Evolutionary conservation across 2,888 invertebrate genomes (phyloP).

Genomic region (Ochlodes sylvanus): DNA sequence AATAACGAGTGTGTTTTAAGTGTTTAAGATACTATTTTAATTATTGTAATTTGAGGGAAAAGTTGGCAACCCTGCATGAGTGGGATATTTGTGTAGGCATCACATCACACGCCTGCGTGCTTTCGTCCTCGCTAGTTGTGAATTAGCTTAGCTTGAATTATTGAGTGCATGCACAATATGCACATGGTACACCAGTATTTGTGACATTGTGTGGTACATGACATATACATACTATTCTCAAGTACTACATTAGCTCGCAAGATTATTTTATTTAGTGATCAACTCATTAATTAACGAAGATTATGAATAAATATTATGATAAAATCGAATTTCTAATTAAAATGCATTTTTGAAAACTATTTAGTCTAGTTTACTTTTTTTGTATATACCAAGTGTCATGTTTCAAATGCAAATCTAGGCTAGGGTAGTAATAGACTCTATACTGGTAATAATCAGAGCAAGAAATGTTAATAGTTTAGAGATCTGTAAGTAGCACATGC

Average conservation of each 20-base stretch:
- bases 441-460: not conserved
- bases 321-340: no score
- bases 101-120: slow-evolving; percentile 5
- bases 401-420: slow-evolving; percentile 22
- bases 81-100: not conserved
- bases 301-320: no score
- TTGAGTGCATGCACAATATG: slow-evolving; percentile 9
- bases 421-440: not conserved
- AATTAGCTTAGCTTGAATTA: slow-evolving; percentile 21
- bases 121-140: slow-evolving; percentile 23
- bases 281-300: no score
- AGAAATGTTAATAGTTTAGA: not conserved
- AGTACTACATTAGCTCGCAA: no score
- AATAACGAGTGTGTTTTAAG: no score
- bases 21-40: no score
- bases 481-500: not conserved
- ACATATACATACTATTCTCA: not conserved
- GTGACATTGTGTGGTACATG: no score
- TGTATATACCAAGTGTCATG: not conserved
- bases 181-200: not conserved
- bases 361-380: no score
- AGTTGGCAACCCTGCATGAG: slow-evolving; percentile 15
- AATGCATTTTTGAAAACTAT: no score
- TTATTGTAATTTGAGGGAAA: not conserved
- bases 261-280: no score